Evolutionary conservation across 2,888 invertebrate species (phyloP), one percentile per base, ranked within the genome.

Genomic region (Standfussiana lucernea): DNA sequence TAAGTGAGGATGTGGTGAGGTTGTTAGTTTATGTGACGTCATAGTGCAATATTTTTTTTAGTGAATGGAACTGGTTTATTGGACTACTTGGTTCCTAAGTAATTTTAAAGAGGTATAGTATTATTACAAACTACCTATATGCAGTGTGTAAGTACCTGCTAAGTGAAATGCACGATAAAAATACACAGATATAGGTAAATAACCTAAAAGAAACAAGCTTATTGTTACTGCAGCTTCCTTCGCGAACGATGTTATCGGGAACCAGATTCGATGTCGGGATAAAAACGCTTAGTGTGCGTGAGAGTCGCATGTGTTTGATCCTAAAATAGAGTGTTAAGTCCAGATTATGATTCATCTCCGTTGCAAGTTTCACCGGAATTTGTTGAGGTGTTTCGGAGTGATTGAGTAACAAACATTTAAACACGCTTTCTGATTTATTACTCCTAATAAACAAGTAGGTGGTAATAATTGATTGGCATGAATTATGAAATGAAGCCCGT

Each of bases 401-500:
- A 87, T 86, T 86, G 72, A 62, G 79, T 80, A 87, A 85, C 65
- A 85, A 76, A 69, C 59, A 47, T 80, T 87, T 80, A 77, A 78
- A 72, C 80, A 87, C 83, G 80, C 86, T 81, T 80, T 86, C 85
- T 79, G 80, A 80, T 85, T 76, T 76, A 76, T 64, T 72, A 72
- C 59, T 84, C 18, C 42, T 69, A 79, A 72, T 62, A 79, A 61
- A 45, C 28, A 70, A 72, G 35, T 40, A 65, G 40, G 47, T 80
- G 28, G 24, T 64, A 13, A 47, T 42, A 68, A 35, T 13, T 50
- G 37, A 32, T 42, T 21, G 28, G 32, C 40, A 24, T 35, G 24
- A 64, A 42, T 74, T 67, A n/a, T n/a, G 62, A 62, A 45, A 64
- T 56, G 13, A 47, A 50, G 1, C 1, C 15, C 2, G 4, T 21